Evolutionary conservation across 2,113 vertebrate genomes (phyloP), one percentile per base, ranked within the genome.

Genomic region (Rattus norvegicus): DNA sequence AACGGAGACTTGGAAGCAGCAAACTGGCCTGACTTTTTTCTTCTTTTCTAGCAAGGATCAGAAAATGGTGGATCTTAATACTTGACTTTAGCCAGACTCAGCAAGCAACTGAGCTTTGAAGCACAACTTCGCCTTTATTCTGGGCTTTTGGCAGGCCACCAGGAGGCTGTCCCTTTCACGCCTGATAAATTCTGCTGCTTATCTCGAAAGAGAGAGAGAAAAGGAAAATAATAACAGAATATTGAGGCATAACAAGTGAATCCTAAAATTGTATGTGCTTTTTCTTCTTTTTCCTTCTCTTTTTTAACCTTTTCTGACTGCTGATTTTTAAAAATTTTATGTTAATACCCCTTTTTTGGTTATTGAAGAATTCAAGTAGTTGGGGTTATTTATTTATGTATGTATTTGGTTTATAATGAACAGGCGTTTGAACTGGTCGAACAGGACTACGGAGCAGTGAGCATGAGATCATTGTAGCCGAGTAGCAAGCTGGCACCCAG

Each of bases 31-130:
- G 98, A 98, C 98, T 98, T 98, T 98, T 98, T 98, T 97, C 98
- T 95, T 98, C 97, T 98, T 98, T 98, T 98, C 98, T 98, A 98
- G 92, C 97, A 98, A 99, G 98, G 98, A 97, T 98, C 98, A 99
- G 99, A 99, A 99, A 99, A 99, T 99, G 99, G 99, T 99, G 98
- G 99, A 99, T 98, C 96, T 98, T 98, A 98, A 98, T 96, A 98
- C 97, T 98, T 99, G 99, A 99, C 98, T 98, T 99, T 99, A 99
- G 98, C 98, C 97, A 99, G 98, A 98, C 98, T 98, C 98, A 98
- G 98, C 98, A 98, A 99, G 98, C 98, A 93, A 98, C 97, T 99
- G 98, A 98, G 98, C 98, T 99, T 98, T 98, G 98, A 98, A 99
- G 98, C 98, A 98, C 98, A 99, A 98, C 98, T 98, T 98, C 97